These are phyloP conservation scores for Zonitis immaculata DNA, from an alignment of 2,888 invertebrate species.

Conservation along the genomic window DNA sequence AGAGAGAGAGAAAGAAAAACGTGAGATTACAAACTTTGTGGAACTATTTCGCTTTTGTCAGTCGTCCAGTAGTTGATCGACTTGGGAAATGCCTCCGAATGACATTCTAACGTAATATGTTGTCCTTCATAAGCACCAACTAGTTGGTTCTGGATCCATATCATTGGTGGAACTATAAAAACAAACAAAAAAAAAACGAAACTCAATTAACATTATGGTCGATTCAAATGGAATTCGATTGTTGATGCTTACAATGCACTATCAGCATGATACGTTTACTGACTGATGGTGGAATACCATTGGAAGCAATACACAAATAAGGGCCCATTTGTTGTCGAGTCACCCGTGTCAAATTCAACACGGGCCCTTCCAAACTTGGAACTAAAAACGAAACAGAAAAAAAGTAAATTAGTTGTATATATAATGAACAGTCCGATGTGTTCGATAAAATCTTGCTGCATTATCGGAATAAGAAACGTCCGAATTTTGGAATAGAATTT, in stretches of 20 bases:
- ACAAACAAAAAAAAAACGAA: neutral
- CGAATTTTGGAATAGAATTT: neutral
- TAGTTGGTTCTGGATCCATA: conserved; percentile 76
- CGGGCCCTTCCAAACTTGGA: conserved; percentile 60
- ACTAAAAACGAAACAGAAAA: conserved; percentile 47
- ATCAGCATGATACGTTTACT: conserved; percentile 75
- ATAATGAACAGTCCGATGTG: no score
- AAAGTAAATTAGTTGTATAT: neutral
- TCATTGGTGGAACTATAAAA: conserved; percentile 75
- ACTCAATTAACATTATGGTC: no score
- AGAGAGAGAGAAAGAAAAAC: neutral
- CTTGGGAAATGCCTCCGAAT: conserved; percentile 79
- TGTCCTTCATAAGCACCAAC: conserved; percentile 75
- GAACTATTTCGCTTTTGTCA: conserved; percentile 69
- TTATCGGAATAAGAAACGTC: neutral
- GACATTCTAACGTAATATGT: conserved; percentile 71
- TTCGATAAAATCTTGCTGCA: neutral
- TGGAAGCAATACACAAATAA: conserved; percentile 72
- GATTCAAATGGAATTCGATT: no score
- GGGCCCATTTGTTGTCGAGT: conserved; percentile 73
- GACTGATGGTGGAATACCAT: conserved; percentile 76
- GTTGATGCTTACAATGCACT: conserved; percentile 71
- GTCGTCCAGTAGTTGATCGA: conserved; percentile 84
- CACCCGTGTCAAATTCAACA: conserved; percentile 62
- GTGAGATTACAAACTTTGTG: conserved; percentile 58